phyloP scores from a whole-genome alignment of 2,888 invertebrate species.

The Conus canariensis region DNA sequence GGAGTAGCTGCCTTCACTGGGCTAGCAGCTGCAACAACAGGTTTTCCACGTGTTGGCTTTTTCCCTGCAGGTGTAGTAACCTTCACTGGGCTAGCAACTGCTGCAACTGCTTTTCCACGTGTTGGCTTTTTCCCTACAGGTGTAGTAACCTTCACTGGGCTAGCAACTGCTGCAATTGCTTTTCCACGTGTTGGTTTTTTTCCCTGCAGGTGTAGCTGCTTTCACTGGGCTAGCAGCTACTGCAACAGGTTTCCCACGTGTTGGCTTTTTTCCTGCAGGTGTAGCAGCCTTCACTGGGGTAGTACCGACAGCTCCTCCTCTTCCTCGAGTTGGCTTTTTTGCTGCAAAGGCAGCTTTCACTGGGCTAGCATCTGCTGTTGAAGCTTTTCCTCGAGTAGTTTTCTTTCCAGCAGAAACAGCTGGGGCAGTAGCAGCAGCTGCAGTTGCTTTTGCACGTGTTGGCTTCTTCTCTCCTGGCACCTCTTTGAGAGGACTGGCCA shows the following conservation, averaged over 20 bases:
- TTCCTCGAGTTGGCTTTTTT: not conserved
- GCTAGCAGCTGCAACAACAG: not conserved
- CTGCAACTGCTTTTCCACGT: not conserved
- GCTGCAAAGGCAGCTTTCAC: not conserved
- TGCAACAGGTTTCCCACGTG: not conserved
- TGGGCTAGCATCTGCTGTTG: constrained; percentile 1
- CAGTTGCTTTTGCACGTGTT: not conserved
- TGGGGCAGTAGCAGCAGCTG: not conserved
- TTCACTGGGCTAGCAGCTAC: not conserved
- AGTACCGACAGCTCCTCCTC: not conserved
- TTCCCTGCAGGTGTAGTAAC: not conserved
- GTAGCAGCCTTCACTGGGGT: not conserved
- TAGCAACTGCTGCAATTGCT: not conserved
- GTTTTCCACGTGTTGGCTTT: constrained; percentile 17
- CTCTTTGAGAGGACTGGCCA: not conserved
- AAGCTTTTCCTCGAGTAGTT: constrained; percentile 42
- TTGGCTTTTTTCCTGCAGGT: not conserved
- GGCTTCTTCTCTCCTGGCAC: not conserved
- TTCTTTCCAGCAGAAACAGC: constrained; percentile 12
- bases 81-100: constrained; percentile 4
- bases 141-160: not conserved
- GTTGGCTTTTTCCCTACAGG: constrained; percentile 27
- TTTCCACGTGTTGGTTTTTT: constrained; percentile 21
- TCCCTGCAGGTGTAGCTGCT: not conserved
- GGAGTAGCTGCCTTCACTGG: constrained; percentile 39